Base-by-base conservation (phyloP, 2,113 vertebrate species). In the Nicator chloris region DNA sequence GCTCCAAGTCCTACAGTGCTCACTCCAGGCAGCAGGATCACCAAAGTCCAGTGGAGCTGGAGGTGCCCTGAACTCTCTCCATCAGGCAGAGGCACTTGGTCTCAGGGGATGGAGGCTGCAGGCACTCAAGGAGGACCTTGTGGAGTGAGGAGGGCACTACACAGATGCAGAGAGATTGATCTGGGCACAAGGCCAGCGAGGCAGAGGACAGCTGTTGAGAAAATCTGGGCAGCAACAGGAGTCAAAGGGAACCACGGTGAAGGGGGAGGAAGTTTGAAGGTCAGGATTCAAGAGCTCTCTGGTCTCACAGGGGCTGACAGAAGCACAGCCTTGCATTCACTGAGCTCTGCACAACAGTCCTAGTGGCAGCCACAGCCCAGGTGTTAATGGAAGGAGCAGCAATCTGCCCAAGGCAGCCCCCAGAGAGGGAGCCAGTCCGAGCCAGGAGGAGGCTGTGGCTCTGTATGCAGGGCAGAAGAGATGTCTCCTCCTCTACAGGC, bases 151-250 rank as follows among this genome's bases (percentile, higher is more conserved):
- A n/a, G 40, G 16, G 45, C 78, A 44, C 39, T 10, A 63, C 65
- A 82, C 83, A 91, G 57, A 82, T 61, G 77, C 73, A 75, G 69
- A 28, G 84, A 85, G 77, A 57, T 35, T 33, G 90, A 82, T 80
- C 47, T 28, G 88, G 64, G 92, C 27, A 1, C 45, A 72, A 77
- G 93, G 81, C 79, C 95, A 80, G 78, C 0, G 0, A 77, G 59
- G 66, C 35, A 91, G 63, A 90, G 64, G 75, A 91, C 70, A 95
- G 87, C 84, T 95, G 78, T 44, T 92, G 68, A 77, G 78, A 90
- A 95, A 93, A 94, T 81, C 68, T 86, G 79, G 71, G 42, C 75
- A 92, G 87, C 63, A 82, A 92, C 33, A 85, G 66, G 54, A 91
- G 75, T 72, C 45, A 73, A 80, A 82, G 16, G n/a, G 66, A 96